Evolutionary conservation across 2,888 invertebrate genomes (phyloP).

Genomic region (Ditula angustiorana): DNA sequence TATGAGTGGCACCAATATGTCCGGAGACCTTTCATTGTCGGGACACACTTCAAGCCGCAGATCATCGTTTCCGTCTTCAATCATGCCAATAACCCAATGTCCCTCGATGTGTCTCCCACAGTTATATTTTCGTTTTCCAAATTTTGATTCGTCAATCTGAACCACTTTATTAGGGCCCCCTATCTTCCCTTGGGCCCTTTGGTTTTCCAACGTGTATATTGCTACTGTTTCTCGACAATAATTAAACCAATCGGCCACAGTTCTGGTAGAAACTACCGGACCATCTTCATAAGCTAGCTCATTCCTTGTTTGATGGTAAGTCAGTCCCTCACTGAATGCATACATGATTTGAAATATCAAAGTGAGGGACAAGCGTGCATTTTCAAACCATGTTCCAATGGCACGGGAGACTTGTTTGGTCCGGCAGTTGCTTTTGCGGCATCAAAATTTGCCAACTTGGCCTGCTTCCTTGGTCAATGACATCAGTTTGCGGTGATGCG

Average conservation of each 20-base stretch:
- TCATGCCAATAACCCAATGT: constrained; percentile 4
- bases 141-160: constrained; percentile 17
- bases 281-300: background rate
- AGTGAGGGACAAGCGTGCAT: constrained; percentile 20
- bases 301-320: background rate
- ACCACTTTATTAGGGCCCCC: constrained; percentile 8
- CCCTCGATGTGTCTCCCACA: constrained; percentile 7
- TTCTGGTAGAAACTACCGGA: background rate
- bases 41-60: constrained; percentile 40
- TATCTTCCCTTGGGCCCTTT: background rate
- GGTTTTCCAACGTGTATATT: background rate
- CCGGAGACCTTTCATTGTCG: constrained; percentile 35
- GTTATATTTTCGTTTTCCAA: constrained; percentile 18
- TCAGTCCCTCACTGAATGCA: background rate
- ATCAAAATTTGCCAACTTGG: background rate
- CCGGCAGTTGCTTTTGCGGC: background rate
- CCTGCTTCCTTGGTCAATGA: background rate
- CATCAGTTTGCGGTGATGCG: background rate
- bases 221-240: background rate
- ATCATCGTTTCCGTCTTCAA: constrained; percentile 35
- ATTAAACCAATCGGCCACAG: background rate
- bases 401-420: background rate
- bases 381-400: background rate
- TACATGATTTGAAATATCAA: constrained; percentile 2
- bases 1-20: constrained; percentile 41